Evolutionary conservation across 2,797 vertebrate genomes (phyloP), one percentile per base, ranked within the genome.

Genomic region (Zalophus californianus): DNA sequence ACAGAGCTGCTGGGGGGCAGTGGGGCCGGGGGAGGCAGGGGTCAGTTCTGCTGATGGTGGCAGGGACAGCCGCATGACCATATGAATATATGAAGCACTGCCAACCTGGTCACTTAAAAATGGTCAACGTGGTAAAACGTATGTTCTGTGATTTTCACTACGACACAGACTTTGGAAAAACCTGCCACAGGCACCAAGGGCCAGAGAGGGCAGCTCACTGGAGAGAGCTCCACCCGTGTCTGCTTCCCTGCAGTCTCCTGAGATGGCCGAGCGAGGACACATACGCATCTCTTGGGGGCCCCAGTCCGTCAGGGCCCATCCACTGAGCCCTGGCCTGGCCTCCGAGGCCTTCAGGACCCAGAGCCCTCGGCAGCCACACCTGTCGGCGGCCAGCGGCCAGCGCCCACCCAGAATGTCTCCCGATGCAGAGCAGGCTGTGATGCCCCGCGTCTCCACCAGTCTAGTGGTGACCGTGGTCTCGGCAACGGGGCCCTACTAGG

Each of bases 251-350:
- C 66, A 11, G 18, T 23, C 44, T 27, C 54, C 32, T 1, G 8
- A 3, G 66, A 15, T 16, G 29, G 73, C 38, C 0, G 0, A 44
- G 56, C 18, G 7, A 3, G 0, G 10, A 16, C 25, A 18, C 6
- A 0, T 0, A 6, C 0, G 12, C 14, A 7, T 2, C 38, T 44
- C n/a, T 7, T 9, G 48, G n/a, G 3, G 38, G 4, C 41, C 9
- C 29, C 11, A 3, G 35, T 29, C 86, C 8, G 12, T 3, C 4
- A 16, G 15, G 66, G 20, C 10, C 35, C 3, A 1, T 38, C 21
- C 73, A 8, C 2, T 9, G n/a, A 79, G n/a, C 52, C 73, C 73
- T 35, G 54, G 21, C 62, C 50, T 13, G 35, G 48, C 41, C 56
- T 86, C 91, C 29, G 70, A 38, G 66, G n/a, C 68, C 77, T 91